Evolutionary conservation across 2,797 vertebrate genomes (phyloP).

Genomic region (Coilia nasus): DNA sequence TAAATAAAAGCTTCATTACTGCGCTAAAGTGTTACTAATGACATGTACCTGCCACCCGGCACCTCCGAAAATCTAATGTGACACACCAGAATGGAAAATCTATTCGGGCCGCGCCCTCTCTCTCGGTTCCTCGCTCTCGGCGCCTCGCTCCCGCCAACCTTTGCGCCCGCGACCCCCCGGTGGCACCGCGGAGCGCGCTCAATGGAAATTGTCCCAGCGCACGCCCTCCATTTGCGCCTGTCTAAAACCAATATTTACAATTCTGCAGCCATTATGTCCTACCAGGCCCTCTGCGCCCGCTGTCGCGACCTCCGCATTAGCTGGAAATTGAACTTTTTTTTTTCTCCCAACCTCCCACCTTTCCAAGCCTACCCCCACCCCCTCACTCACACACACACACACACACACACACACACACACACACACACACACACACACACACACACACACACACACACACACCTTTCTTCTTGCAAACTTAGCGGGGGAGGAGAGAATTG

Average conservation of each 20-base stretch:
- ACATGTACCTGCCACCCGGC: slow-evolving; percentile 96
- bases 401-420: not conserved
- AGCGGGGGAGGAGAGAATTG: slow-evolving; percentile 68
- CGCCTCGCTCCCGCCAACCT: slow-evolving; percentile 29
- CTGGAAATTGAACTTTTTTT: slow-evolving; percentile 90
- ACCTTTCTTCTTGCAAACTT: slow-evolving; percentile 62
- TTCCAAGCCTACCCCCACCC: too few species aligned
- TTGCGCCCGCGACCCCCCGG: slow-evolving; percentile 67
- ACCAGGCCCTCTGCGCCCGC: slow-evolving; percentile 93
- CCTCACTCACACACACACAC: too few species aligned
- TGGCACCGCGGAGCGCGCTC: slow-evolving; percentile 65
- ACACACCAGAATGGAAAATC: slow-evolving; percentile 93
- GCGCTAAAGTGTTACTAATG: slow-evolving; percentile 99
- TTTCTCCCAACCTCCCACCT: not conserved
- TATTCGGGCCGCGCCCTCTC: slow-evolving; percentile 71
- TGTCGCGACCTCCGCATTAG: slow-evolving; percentile 93
- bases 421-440: too few species aligned
- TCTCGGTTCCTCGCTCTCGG: slow-evolving; percentile 62
- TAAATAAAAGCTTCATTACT: slow-evolving; percentile 99
- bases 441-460: too few species aligned
- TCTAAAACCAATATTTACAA: slow-evolving; percentile 94
- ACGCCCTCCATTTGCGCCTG: slow-evolving; percentile 86
- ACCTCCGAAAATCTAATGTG: slow-evolving; percentile 99
- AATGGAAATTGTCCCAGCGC: slow-evolving; percentile 87
- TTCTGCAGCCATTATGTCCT: slow-evolving; percentile 97